Evolutionary conservation across 2,888 invertebrate species (phyloP), one percentile per base, ranked within the genome.

Genomic region (Ommatoiulus sabulosus): DNA sequence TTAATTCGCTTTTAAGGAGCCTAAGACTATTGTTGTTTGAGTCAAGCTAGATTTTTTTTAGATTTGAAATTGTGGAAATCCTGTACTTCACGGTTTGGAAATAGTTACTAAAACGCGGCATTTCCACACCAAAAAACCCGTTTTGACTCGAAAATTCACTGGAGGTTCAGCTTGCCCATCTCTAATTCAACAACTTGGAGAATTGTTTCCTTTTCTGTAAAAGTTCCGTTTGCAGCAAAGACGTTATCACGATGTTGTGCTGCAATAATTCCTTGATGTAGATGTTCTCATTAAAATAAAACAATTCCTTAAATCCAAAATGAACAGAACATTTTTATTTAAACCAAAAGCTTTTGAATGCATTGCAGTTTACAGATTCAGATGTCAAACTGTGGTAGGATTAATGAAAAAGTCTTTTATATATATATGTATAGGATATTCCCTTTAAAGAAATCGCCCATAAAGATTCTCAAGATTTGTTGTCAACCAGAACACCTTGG

Each of bases 401-500:
- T 72, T 72, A 72, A 72, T 72, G 72, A 72, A 72, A 72, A 72
- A 24, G 24, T 57, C 8, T 46, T 12, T 72, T 72, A 72, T 72
- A 72, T 72, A 15, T 57, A 72, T 72, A 72, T 72, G 24, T 72
- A 72, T 72, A 72, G 24, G 72, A 72, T 72, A 72, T 72, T 72
- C 72, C 72, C 24, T 24, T 72, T 24, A 0, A 17, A 63, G 63
- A 63, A 63, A 63, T n/a, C 63, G 63, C 63, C n/a, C 63, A 63
- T 63, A 63, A 63, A 72, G 86, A 88, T 24, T 84, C 52, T 86
- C 87, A 89, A 72, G 89, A 89, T 84, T 90, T 89, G 63, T 89
- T 90, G 7, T 88, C 88, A 5, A 90, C 90, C 15, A 90, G 72
- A 80, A 90, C 88, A 35, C 90, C 90, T 88, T 90, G 90, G 63